phyloP scores from a whole-genome alignment of 2,888 invertebrate species.

The Xanthorhoe spadicearia region DNA sequence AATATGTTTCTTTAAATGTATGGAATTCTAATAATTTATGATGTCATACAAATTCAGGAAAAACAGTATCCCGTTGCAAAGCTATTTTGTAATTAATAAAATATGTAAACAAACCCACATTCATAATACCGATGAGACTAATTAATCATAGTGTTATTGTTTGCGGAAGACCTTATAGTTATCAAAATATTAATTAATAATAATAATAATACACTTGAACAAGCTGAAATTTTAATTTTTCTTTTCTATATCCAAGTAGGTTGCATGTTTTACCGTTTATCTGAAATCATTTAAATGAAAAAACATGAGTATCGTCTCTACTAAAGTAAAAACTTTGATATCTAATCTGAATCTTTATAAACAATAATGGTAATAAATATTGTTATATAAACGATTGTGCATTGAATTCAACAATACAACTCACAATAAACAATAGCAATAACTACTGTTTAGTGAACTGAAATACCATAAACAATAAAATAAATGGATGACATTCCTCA shows the following conservation, averaged over 20 bases:
- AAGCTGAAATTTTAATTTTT: too few species aligned
- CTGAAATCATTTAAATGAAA: neutral
- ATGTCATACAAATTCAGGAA: neutral
- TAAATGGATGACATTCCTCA: constrained; percentile 22
- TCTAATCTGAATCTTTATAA: neutral
- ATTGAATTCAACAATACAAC: constrained; percentile 17
- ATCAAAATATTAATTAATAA: too few species aligned
- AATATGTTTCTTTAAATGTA: neutral
- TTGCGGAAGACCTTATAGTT: neutral
- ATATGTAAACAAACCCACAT: neutral
- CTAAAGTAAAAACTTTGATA: neutral
- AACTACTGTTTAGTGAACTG: constrained; percentile 16
- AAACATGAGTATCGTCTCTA: neutral
- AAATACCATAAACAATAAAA: constrained; percentile 16
- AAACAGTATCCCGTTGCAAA: neutral
- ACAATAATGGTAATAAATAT: neutral
- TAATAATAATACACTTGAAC: too few species aligned
- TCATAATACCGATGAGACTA: neutral
- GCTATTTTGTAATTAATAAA: neutral
- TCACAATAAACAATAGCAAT: constrained; percentile 9
- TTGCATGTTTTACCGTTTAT: too few species aligned
- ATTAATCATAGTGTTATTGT: neutral
- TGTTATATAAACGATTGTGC: neutral
- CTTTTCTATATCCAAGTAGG: neutral
- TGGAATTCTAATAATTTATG: neutral